These are phyloP conservation scores for Branchinecta lynchi DNA, from an alignment of 1,140 invertebrate species.

Conservation along the genomic window DNA sequence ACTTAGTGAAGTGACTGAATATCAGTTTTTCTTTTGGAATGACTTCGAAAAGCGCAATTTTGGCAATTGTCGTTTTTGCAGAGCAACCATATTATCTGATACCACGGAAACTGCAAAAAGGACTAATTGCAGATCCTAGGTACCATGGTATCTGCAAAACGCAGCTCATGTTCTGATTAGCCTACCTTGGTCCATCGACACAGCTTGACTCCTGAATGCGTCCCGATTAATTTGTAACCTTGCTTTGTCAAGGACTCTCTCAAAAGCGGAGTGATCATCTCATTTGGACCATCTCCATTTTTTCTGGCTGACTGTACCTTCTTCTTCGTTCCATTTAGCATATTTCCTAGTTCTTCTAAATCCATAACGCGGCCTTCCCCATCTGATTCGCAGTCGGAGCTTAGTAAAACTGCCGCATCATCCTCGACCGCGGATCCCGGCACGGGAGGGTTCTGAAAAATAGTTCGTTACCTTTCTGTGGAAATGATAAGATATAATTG, in stretches of 20 bases:
- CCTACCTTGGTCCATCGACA: constrained; percentile 47
- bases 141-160: too few species aligned
- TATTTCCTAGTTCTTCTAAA: constrained; percentile 40
- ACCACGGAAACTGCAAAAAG: too few species aligned
- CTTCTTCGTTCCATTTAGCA: constrained; percentile 22
- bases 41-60: too few species aligned
- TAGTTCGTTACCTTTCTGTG: too few species aligned
- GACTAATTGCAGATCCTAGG: too few species aligned
- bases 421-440: constrained; percentile 10
- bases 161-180: too few species aligned
- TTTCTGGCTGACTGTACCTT: constrained; percentile 22
- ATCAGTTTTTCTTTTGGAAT: too few species aligned
- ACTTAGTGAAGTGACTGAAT: too few species aligned
- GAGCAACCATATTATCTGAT: too few species aligned
- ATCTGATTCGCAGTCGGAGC: constrained; percentile 18
- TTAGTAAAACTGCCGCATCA: constrained; percentile 13
- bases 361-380: constrained; percentile 34
- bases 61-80: too few species aligned
- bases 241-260: constrained; percentile 43
- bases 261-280: constrained; percentile 44
- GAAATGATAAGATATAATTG: too few species aligned
- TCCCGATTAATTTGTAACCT: constrained; percentile 44
- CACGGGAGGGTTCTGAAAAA: constrained; percentile 17
- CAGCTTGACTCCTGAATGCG: constrained; percentile 47
- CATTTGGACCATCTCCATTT: constrained; percentile 27